phyloP scores from a whole-genome alignment of 1,140 invertebrate genomes.

The Neuroterus valhalla region DNA sequence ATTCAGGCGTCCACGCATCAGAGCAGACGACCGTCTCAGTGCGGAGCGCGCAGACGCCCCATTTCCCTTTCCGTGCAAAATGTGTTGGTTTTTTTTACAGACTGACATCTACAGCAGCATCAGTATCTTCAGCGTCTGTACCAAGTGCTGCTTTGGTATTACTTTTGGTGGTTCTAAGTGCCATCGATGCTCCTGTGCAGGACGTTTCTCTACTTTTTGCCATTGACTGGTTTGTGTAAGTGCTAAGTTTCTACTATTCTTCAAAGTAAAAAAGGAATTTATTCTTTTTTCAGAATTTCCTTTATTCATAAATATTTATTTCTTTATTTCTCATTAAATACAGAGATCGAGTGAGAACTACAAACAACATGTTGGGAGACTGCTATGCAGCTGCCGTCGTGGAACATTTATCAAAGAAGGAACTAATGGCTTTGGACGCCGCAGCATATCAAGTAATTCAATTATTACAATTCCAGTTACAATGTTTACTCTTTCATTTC shows the following conservation, averaged over 20 bases:
- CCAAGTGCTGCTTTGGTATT: conserved; percentile 94
- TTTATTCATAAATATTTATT: conserved; percentile 8
- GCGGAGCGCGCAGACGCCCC: too few species aligned
- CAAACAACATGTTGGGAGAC: conserved; percentile 92
- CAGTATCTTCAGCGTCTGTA: conserved; percentile 93
- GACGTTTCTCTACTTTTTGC: conserved; percentile 91
- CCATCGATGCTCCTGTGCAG: conserved; percentile 87
- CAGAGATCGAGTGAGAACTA: conserved; percentile 90
- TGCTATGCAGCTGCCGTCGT: conserved; percentile 91
- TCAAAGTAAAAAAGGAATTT: background rate
- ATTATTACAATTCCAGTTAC: background rate
- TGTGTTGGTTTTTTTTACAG: too few species aligned
- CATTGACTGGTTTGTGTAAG: conserved; percentile 94
- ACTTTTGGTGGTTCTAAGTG: conserved; percentile 88
- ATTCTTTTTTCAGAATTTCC: background rate
- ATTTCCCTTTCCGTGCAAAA: too few species aligned
- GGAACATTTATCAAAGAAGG: conserved; percentile 87
- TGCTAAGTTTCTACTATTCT: conserved; percentile 55
- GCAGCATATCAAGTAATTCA: conserved; percentile 77
- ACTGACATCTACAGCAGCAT: conserved; percentile 92
- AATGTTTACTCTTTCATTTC: too few species aligned
- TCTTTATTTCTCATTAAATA: conserved; percentile 36
- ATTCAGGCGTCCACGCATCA: too few species aligned
- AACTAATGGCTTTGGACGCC: conserved; percentile 84
- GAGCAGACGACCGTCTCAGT: too few species aligned